These are phyloP conservation scores for Cassiopea andromeda DNA, from an alignment of 30 jellyfish, hydroid and myxozoan species.

Conservation along the genomic window DNA sequence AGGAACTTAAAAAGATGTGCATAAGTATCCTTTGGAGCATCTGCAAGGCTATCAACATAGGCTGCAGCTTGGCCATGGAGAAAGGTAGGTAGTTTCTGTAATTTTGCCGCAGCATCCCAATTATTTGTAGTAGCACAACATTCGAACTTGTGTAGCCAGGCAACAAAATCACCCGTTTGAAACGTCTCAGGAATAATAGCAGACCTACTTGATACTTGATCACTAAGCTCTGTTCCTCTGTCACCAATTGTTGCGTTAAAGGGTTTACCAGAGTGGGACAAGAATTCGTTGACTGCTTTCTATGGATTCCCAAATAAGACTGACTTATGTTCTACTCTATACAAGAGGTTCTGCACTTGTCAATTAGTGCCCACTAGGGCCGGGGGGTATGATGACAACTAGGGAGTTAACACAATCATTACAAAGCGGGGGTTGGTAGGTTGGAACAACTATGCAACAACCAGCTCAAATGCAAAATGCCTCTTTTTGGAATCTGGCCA, in stretches of 20 bases:
- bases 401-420: background rate
- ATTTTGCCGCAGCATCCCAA: conserved; percentile 25
- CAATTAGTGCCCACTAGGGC: background rate
- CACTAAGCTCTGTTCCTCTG: conserved; percentile 31
- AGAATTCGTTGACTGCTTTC: background rate
- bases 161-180: conserved; percentile 42
- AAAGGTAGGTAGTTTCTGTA: conserved; percentile 27
- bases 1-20: background rate
- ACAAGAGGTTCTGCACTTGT: background rate
- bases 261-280: background rate
- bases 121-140: conserved; percentile 45
- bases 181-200: conserved; percentile 43
- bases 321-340: background rate
- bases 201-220: conserved; percentile 44
- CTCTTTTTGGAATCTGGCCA: too few species aligned
- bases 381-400: background rate
- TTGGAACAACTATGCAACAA: background rate
- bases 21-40: conserved; percentile 40
- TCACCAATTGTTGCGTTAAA: conserved; percentile 31
- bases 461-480: too few species aligned
- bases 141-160: conserved; percentile 52
- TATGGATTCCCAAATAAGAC: background rate
- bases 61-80: conserved; percentile 50
- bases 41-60: conserved; percentile 25
- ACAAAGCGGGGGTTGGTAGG: background rate